Base-by-base conservation (phyloP, 2,888 invertebrate genomes). In the Ctena decussata region DNA sequence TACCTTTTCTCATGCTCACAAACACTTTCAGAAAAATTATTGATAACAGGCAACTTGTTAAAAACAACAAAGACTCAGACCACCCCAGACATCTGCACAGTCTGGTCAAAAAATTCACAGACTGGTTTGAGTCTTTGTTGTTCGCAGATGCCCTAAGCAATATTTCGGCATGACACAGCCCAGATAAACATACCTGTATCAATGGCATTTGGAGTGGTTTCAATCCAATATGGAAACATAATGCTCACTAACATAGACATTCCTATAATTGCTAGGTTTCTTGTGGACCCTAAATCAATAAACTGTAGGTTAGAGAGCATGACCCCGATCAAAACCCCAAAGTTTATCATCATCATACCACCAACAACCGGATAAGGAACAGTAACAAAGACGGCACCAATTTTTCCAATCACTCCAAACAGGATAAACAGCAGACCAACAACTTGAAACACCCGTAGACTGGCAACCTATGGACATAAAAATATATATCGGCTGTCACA, bases 181-280 rank as follows among this genome's bases (percentile, higher is more conserved):
- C n/a, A n/a, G n/a, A n/a, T 57, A 27, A 57, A 57, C 27, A 24
- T 84, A 91, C 91, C 91, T 79, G 91, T 92, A 24, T 82, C 39
- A 11, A 90, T 88, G 0, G 80, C 87, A 60, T 88, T 65, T 32
- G 88, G 88, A 11, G 86, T 89, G 2, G 81, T 80, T 35, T 81
- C 65, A 12, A 93, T 65, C 91, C 91, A 93, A 39, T 86, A 72
- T 0, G 93, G 93, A 11, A 95, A 88, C 87, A 94, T 97, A 96
- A 98, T 95, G 2, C 98, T 98, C 92, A 98, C 97, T 96, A 98
- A 98, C 88, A 98, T 96, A 3, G 98, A 98, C 93, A 98, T 97
- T 27, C 98, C 98, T 46, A 98, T 97, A 90, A 98, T 98, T 95
- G 98, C 98, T 72, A 98, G 96, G 96, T 98, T 98, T 73, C 98